These are phyloP conservation scores for Notiomystis cincta DNA, from an alignment of 2,113 vertebrate species.

Conservation along the genomic window DNA sequence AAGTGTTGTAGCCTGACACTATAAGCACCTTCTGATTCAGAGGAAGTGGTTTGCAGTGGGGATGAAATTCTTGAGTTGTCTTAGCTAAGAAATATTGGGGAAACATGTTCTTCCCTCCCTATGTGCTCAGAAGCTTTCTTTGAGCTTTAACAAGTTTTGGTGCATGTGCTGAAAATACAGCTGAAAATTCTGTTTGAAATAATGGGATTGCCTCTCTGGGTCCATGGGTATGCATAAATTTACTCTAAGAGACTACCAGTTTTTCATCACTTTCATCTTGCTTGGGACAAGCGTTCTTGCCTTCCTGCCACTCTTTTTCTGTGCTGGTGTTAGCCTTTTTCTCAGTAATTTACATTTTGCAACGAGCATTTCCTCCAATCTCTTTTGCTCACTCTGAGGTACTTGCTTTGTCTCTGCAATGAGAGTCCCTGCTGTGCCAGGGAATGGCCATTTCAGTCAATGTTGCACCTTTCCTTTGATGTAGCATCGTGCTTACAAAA, in stretches of 20 bases:
- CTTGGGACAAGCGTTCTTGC: background rate
- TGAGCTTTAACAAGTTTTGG: background rate
- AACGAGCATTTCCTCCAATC: background rate
- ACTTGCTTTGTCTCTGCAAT: background rate
- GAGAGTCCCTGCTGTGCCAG: background rate
- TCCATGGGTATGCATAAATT: background rate
- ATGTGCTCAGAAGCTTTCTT: background rate
- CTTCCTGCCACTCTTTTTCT: background rate
- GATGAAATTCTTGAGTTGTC: conserved; percentile 66
- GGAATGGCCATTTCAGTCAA: background rate
- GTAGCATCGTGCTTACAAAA: background rate
- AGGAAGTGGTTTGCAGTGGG: conserved; percentile 18
- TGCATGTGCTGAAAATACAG: background rate
- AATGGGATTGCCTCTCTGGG: background rate
- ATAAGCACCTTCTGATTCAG: conserved; percentile 27
- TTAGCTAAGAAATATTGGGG: background rate
- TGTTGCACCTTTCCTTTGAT: background rate
- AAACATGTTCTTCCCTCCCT: background rate
- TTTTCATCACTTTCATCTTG: background rate
- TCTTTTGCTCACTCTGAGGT: background rate
- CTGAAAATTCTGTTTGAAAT: background rate
- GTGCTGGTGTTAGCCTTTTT: background rate
- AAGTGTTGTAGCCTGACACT: conserved; percentile 69
- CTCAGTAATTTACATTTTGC: background rate
- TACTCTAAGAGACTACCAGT: background rate